These are phyloP conservation scores for Folsomia manolachei DNA, from an alignment of 2,888 invertebrate genomes.

Conservation along the genomic window DNA sequence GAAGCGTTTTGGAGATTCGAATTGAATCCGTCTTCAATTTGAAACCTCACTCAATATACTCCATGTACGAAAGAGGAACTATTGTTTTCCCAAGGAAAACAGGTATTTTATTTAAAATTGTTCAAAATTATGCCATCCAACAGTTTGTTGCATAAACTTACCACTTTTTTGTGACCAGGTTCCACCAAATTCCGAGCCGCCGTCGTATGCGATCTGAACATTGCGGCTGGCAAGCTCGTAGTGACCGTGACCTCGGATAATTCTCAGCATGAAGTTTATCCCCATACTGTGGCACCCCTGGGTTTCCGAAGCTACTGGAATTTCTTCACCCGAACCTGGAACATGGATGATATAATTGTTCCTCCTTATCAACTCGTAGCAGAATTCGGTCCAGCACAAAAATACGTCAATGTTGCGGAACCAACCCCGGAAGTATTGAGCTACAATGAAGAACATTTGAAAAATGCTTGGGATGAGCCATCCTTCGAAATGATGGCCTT, in stretches of 20 bases:
- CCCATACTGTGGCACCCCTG: constrained; percentile 42
- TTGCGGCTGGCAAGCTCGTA: constrained; percentile 40
- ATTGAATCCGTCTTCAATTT: constrained; percentile 40
- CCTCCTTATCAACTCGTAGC: constrained; percentile 42
- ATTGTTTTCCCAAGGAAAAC: constrained; percentile 40
- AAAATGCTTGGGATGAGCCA: constrained; percentile 36
- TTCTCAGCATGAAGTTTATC: constrained; percentile 34
- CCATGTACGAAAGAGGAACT: constrained; percentile 40
- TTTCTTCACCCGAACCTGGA: constrained; percentile 41
- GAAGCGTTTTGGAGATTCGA: constrained; percentile 25
- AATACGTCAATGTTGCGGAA: constrained; percentile 13
- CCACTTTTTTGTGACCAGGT: not conserved
- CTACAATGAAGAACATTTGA: constrained; percentile 19
- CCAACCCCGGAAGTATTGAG: constrained; percentile 19
- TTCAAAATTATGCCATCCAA: not conserved
- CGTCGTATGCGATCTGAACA: constrained; percentile 41
- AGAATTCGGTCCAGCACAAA: constrained; percentile 28
- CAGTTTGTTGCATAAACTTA: no score
- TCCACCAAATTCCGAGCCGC: constrained; percentile 32
- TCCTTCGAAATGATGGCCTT: constrained; percentile 34
- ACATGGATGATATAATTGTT: constrained; percentile 37
- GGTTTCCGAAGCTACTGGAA: constrained; percentile 44
- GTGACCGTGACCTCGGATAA: constrained; percentile 26
- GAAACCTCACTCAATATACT: constrained; percentile 34
- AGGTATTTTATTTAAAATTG: not conserved